Evolutionary conservation across 2,797 vertebrate species (phyloP), one percentile per base, ranked within the genome.

Genomic region (Delichon dasypus): DNA sequence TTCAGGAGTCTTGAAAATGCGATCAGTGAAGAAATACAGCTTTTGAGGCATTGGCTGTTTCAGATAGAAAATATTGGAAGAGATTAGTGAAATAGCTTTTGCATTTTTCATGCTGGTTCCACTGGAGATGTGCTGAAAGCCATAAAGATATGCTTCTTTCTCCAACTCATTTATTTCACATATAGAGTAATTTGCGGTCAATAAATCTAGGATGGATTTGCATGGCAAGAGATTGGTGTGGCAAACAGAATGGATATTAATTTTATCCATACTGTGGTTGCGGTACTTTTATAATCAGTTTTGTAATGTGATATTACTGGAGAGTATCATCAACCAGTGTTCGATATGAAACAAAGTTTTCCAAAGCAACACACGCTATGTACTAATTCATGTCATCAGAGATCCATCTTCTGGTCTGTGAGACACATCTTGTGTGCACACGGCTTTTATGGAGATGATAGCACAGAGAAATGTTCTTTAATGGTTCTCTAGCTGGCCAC

Each of bases 301-400:
- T 91, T 29, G 66, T 85, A 89, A 92, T 88, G 54, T 76, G 96
- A 95, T 92, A 91, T 84, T 66, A 94, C 55, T 88, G 92, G 86
- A 93, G 55, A 75, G 50, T 90, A 87, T 91, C 91, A 93, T 80
- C 83, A 93, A 94, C 38, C 65, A 95, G 58, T 94, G 88, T 51
- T 94, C 71, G 93, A 90, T 92, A 77, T 73, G 60, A 94, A 95
- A 95, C 93, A 94, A 96, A 93, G 78, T 95, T 95, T 96, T 96
- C 85, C 93, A 94, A 88, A 89, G 78, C 76, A 89, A 93, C 86
- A 75, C 88, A 93, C 91, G 95, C 71, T 89, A 42, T 93, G 77
- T 89, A 82, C 82, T 89, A 94, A 83, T 65, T 88, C 93, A 94
- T 94, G 55, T 93, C 62, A 86, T 88, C 84, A 36, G 77, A 81